These are phyloP conservation scores for Halocaridina rubra DNA, from an alignment of 2,888 invertebrate species.

Conservation along the genomic window DNA sequence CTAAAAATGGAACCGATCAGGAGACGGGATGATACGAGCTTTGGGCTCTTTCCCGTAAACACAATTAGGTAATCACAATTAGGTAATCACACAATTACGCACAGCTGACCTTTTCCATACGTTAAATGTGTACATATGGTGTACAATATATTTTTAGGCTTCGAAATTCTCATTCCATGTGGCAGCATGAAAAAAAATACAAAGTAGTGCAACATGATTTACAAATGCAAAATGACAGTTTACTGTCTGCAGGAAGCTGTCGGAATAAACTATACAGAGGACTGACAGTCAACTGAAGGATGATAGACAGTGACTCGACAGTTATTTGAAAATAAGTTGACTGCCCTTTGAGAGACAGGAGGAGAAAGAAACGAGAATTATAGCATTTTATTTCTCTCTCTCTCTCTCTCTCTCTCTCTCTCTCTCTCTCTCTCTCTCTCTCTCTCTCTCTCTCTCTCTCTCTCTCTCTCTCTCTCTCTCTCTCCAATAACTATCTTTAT, in stretches of 20 bases:
- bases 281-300: not conserved
- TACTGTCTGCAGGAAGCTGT: not conserved
- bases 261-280: not conserved
- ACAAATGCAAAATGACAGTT: not conserved
- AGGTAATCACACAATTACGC: no score
- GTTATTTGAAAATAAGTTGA: not conserved
- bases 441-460: conserved; percentile 8
- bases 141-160: no score
- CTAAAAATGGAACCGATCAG: no score
- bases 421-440: conserved; percentile 10
- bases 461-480: conserved; percentile 12
- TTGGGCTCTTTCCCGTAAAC: no score
- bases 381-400: not conserved
- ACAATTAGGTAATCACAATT: no score
- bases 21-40: no score
- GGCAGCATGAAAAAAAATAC: no score
- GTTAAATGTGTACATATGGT: no score
- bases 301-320: not conserved
- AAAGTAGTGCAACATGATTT: no score
- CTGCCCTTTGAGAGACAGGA: not conserved
- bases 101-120: no score
- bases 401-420: conserved; percentile 11
- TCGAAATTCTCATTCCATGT: no score
- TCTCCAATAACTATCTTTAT: no score
- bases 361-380: not conserved